Percentiles rank a stretch among this genome's conserved stretches.
Evolutionary conservation across 1,140 invertebrate species (phyloP).

Genomic region (Aphaenogaster ashmeadi): DNA sequence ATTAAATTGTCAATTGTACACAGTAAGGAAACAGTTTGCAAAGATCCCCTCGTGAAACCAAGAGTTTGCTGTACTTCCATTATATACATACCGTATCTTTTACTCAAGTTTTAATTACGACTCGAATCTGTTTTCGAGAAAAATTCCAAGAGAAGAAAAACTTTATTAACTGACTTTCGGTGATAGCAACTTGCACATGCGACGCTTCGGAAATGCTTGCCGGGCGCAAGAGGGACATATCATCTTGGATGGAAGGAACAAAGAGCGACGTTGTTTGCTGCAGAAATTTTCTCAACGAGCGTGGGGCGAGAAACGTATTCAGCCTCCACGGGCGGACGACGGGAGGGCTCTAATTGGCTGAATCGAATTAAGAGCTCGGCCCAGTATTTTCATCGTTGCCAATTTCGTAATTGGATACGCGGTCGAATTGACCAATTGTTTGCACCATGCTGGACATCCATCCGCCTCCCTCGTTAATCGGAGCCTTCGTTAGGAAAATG

Average conservation of each 20-base stretch:
- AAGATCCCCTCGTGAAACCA: not conserved
- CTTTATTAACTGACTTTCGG: conserved; percentile 30
- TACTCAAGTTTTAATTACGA: conserved; percentile 38
- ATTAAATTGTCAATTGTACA: conserved; percentile 18
- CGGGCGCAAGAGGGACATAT: not conserved
- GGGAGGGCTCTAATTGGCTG: conserved; percentile 80
- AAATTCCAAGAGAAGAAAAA: not conserved
- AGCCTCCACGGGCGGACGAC: not conserved
- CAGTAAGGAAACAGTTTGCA: not conserved
- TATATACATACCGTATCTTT: not conserved
- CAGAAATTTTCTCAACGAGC: conserved; percentile 43
- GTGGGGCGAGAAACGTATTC: conserved; percentile 24
- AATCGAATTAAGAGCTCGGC: conserved; percentile 83
- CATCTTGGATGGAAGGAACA: not conserved
- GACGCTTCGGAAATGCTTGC: not conserved
- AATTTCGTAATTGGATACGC: conserved; percentile 82
- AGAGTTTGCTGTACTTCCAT: not conserved
- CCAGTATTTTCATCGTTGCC: conserved; percentile 81
- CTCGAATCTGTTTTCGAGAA: not conserved
- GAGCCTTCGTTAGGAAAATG: conserved; percentile 59
- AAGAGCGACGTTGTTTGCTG: conserved; percentile 6
- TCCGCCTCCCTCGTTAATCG: conserved; percentile 78
- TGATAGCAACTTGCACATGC: not conserved
- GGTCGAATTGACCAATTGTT: conserved; percentile 85
- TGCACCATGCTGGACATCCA: conserved; percentile 80